Evolutionary conservation across 2,888 invertebrate species (phyloP).

Genomic region (Willowsia nigromaculata): DNA sequence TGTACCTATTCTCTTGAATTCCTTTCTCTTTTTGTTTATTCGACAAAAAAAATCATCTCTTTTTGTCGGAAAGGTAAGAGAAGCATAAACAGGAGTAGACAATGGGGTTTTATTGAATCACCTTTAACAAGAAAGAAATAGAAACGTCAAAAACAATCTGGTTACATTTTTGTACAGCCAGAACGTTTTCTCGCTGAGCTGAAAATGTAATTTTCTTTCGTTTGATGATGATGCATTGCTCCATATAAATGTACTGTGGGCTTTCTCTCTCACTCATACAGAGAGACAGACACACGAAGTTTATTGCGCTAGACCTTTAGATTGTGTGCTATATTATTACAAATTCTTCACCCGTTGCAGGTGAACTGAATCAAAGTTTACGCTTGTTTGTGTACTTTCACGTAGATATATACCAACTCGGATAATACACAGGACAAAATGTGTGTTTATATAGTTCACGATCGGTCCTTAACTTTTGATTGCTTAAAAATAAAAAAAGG

Average conservation of each 20-base stretch:
- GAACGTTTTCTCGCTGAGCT: conserved; percentile 44
- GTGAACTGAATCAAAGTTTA: not conserved
- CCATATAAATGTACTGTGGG: not conserved
- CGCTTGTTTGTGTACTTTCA: not conserved
- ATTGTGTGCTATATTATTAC: not conserved
- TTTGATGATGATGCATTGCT: conserved; percentile 45
- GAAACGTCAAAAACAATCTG: conserved; percentile 72
- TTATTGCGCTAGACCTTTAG: not conserved
- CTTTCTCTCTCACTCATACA: not conserved
- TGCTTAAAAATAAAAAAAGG: not conserved
- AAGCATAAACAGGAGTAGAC: conserved; percentile 25
- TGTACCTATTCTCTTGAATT: not conserved
- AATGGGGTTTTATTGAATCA: conserved; percentile 65
- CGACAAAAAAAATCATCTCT: conserved; percentile 29
- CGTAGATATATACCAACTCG: not conserved
- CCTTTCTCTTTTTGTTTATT: conserved; percentile 29
- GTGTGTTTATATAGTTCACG: not conserved
- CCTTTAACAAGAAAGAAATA: conserved; percentile 62
- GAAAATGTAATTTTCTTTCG: conserved; percentile 64
- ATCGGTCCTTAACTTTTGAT: not conserved
- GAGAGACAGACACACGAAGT: not conserved
- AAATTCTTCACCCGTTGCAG: not conserved
- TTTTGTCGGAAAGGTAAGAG: not conserved
- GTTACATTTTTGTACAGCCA: conserved; percentile 49
- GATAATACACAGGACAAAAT: not conserved